These are phyloP conservation scores for Schizopygopsis malacanthus DNA, from an alignment of 2,797 vertebrate genomes.

Conservation along the genomic window DNA sequence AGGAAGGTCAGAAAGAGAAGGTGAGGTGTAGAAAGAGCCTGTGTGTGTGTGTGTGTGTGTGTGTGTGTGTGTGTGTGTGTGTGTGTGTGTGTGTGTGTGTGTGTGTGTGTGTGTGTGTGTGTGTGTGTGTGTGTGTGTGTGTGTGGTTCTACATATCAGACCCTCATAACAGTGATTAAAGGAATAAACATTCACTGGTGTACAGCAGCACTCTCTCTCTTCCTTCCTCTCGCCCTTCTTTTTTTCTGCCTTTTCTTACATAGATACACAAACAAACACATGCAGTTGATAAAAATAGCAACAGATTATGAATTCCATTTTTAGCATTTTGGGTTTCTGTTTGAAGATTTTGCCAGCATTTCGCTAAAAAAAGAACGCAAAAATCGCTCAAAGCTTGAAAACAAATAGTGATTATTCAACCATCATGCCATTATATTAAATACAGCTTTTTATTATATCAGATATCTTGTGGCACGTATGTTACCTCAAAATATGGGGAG, in stretches of 20 bases:
- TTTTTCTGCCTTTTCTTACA: constrained; percentile 31
- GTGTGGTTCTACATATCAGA: constrained; percentile 6
- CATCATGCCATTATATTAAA: not conserved
- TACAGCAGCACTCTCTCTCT: constrained; percentile 51
- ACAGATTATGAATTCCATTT: constrained; percentile 42
- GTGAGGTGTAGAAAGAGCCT: constrained; percentile 77
- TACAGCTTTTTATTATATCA: not conserved
- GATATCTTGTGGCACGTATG: not conserved
- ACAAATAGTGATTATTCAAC: constrained; percentile 15
- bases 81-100: constrained; percentile 4
- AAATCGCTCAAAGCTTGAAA: constrained; percentile 6
- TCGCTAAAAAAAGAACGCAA: constrained; percentile 19
- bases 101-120: constrained; percentile 4
- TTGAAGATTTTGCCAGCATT: constrained; percentile 31
- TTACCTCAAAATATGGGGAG: no score
- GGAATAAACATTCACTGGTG: constrained; percentile 42
- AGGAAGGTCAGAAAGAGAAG: constrained; percentile 87
- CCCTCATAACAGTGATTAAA: constrained; percentile 28
- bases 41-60: constrained; percentile 34
- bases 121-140: constrained; percentile 2
- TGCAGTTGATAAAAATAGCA: constrained; percentile 36
- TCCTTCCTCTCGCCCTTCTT: constrained; percentile 50
- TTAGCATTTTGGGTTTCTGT: constrained; percentile 29
- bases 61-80: not conserved
- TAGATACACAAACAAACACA: constrained; percentile 42